phyloP scores from a whole-genome alignment of 2,797 vertebrate species.

The Lepilemur septentrionalis region DNA sequence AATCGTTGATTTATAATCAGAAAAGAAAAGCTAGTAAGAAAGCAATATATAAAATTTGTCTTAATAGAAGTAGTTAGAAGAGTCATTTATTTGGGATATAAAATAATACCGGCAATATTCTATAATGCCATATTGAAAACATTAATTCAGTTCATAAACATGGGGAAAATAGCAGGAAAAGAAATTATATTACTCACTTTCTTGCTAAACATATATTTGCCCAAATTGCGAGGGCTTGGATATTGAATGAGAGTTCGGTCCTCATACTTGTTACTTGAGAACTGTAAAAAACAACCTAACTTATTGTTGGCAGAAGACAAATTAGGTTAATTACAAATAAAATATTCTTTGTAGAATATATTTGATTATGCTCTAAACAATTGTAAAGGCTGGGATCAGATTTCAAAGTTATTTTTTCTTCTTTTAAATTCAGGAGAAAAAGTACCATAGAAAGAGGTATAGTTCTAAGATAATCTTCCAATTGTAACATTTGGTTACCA shows the following conservation, averaged over 20 bases:
- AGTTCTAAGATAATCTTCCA: slow-evolving; percentile 22
- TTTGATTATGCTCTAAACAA: background rate
- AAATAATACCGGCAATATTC: background rate
- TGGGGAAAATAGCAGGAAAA: background rate
- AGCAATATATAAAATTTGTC: background rate
- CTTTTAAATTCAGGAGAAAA: background rate
- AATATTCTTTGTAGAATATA: slow-evolving; percentile 5
- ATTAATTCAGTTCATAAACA: slow-evolving; percentile 11
- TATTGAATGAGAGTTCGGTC: slow-evolving; percentile 82
- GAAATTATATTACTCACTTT: slow-evolving; percentile 73
- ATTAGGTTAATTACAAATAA: slow-evolving; percentile 43
- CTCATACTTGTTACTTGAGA: slow-evolving; percentile 85
- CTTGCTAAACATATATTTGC: slow-evolving; percentile 78
- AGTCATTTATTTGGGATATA: slow-evolving; percentile 3
- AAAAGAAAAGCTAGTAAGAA: slow-evolving; percentile 24
- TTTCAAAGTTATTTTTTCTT: slow-evolving; percentile 32
- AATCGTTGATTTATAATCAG: slow-evolving; percentile 24
- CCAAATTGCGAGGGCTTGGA: slow-evolving; percentile 81
- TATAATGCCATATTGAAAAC: background rate
- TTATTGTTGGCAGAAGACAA: slow-evolving; percentile 40
- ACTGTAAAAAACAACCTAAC: slow-evolving; percentile 75
- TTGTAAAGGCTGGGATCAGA: background rate
- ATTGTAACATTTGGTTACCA: background rate
- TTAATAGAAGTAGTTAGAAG: background rate
- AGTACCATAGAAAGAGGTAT: background rate